Evolutionary conservation across 2,888 invertebrate species (phyloP).

Genomic region (Zygaena filipendulae): DNA sequence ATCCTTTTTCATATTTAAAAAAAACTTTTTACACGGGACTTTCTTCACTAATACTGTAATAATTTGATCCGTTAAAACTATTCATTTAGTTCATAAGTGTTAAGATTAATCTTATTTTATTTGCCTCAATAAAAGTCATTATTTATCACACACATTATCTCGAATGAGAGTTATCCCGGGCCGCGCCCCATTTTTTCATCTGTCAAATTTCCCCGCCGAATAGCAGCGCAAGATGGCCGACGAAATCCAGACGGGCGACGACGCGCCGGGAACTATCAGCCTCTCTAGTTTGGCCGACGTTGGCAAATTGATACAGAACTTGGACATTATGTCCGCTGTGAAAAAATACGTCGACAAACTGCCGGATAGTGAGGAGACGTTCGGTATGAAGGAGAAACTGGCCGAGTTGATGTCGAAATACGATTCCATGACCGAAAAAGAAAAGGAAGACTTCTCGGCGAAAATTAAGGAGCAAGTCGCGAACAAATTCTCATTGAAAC

Average conservation of each 20-base stretch:
- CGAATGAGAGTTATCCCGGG: too few species aligned
- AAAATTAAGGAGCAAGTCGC: constrained; percentile 43
- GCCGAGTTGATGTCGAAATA: constrained; percentile 34
- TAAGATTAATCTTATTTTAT: too few species aligned
- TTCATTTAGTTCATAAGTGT: too few species aligned
- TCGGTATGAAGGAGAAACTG: constrained; percentile 32
- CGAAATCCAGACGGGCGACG: constrained; percentile 14
- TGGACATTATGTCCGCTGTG: constrained; percentile 38
- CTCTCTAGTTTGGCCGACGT: constrained; percentile 37
- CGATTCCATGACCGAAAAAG: constrained; percentile 32
- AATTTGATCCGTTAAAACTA: too few species aligned
- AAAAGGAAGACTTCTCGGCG: constrained; percentile 34
- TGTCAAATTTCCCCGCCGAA: too few species aligned
- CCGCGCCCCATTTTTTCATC: too few species aligned
- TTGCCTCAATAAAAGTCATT: too few species aligned
- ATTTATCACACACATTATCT: too few species aligned
- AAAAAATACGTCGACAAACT: constrained; percentile 37
- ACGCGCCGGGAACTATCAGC: constrained; percentile 17
- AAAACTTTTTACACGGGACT: too few species aligned
- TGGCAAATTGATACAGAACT: constrained; percentile 36
- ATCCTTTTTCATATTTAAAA: too few species aligned
- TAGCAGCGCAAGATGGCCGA: constrained; percentile 35
- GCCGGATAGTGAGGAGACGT: constrained; percentile 37
- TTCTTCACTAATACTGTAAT: too few species aligned
- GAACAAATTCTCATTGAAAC: constrained; percentile 29